Conservation (phyloP, 2,797 vertebrate species). For the Pteronotus mesoamericanus region DNA sequence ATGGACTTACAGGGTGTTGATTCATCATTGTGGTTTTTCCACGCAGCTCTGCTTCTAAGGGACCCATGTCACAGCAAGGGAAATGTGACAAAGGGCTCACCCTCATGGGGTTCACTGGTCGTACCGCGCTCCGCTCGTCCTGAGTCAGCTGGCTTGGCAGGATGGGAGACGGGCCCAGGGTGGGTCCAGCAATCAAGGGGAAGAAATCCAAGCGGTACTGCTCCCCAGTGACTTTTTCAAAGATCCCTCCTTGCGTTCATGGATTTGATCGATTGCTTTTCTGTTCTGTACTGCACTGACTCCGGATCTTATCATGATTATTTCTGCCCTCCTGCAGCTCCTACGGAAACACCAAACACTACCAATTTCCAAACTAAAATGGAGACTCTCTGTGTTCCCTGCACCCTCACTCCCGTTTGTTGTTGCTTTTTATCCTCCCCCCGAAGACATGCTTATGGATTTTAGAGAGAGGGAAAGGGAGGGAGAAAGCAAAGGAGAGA, state of each 20-base stretch:
- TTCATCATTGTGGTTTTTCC: not conserved
- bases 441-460: too few species aligned
- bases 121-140: not conserved
- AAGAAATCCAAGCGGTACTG: not conserved
- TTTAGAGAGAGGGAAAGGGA: too few species aligned
- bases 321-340: not conserved
- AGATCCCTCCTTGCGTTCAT: not conserved
- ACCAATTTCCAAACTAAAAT: not conserved
- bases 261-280: not conserved
- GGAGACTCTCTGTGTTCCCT: not conserved
- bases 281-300: not conserved
- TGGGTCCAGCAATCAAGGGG: not conserved
- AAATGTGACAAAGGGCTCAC: not conserved
- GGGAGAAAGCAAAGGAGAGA: too few species aligned
- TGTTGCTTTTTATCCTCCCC: too few species aligned
- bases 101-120: not conserved
- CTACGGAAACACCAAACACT: not conserved
- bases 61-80: not conserved
- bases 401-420: not conserved
- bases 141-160: not conserved
- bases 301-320: not conserved
- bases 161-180: not conserved
- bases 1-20: not conserved
- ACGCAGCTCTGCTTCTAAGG: not conserved
- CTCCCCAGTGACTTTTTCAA: not conserved